Conservation (phyloP, 2,797 vertebrate genomes). For the Scleropages formosus region DNA sequence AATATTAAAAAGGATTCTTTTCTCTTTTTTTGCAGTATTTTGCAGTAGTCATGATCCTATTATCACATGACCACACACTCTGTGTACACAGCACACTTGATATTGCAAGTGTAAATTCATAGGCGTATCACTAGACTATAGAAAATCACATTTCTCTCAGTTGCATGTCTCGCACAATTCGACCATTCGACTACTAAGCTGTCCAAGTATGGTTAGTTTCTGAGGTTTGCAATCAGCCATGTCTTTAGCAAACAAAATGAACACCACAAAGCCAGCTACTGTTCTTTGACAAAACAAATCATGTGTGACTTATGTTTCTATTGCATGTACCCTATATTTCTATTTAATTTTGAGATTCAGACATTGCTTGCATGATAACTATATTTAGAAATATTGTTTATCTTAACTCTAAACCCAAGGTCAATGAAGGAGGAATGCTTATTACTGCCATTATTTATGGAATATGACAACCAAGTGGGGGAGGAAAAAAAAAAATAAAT, state of each 20-base stretch:
- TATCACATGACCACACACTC: not conserved
- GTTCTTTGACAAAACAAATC: not conserved
- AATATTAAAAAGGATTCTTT: not conserved
- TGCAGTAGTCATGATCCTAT: not conserved
- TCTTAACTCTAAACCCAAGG: not conserved
- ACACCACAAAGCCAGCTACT: slow-evolving; percentile 11
- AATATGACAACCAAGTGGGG: not conserved
- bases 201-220: slow-evolving; percentile 26
- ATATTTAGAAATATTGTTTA: slow-evolving; percentile 15
- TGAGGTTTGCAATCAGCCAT: not conserved
- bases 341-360: slow-evolving; percentile 1
- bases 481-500: too few species aligned
- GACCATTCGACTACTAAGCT: slow-evolving; percentile 14
- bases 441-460: slow-evolving; percentile 11
- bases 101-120: not conserved
- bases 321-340: not conserved
- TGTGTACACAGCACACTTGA: not conserved
- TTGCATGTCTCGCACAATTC: slow-evolving; percentile 17
- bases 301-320: not conserved
- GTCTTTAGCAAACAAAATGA: slow-evolving; percentile 7
- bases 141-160: not conserved
- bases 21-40: not conserved
- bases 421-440: not conserved
- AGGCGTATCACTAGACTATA: not conserved
- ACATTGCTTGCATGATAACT: not conserved